Evolutionary conservation across 1,140 invertebrate species (phyloP).

Genomic region (Ruditapes philippinarum): DNA sequence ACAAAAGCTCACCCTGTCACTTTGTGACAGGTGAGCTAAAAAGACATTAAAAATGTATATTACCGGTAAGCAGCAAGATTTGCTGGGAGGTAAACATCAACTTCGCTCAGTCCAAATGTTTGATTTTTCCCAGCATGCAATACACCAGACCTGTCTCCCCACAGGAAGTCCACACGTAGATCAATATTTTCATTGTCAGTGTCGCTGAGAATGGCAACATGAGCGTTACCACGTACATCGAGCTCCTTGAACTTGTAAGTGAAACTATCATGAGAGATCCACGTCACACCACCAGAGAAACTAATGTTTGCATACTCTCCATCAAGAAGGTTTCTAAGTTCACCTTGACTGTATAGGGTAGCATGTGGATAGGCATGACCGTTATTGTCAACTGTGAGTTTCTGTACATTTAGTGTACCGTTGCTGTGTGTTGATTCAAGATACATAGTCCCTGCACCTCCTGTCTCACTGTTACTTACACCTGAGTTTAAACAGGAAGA

Average conservation of each 20-base stretch:
- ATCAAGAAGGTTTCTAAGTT: conserved; percentile 71
- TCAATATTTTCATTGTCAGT: conserved; percentile 69
- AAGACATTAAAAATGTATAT: too few relatives aligned
- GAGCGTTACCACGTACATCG: conserved; percentile 75
- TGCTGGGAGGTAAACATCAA: conserved; percentile 79
- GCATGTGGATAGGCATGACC: conserved; percentile 75
- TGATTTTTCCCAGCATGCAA: conserved; percentile 78
- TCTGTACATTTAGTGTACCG: conserved; percentile 59
- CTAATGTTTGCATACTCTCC: conserved; percentile 76
- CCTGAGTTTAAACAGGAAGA: conserved; percentile 65
- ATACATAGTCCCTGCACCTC: conserved; percentile 79
- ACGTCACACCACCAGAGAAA: conserved; percentile 77
- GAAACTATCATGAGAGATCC: conserved; percentile 73
- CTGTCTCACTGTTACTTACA: conserved; percentile 75
- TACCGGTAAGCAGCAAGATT: conserved; percentile 81
- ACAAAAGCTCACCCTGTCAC: too few relatives aligned
- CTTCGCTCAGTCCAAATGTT: conserved; percentile 75
- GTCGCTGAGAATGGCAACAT: conserved; percentile 80
- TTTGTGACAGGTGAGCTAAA: too few relatives aligned
- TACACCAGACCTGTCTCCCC: conserved; percentile 78
- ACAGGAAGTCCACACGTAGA: conserved; percentile 67
- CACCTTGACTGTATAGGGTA: conserved; percentile 49
- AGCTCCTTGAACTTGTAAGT: conserved; percentile 77
- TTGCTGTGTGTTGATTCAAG: conserved; percentile 67
- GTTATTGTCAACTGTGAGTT: conserved; percentile 76